phyloP scores from a whole-genome alignment of 2,888 invertebrate species.

The Gerris lacustris region DNA sequence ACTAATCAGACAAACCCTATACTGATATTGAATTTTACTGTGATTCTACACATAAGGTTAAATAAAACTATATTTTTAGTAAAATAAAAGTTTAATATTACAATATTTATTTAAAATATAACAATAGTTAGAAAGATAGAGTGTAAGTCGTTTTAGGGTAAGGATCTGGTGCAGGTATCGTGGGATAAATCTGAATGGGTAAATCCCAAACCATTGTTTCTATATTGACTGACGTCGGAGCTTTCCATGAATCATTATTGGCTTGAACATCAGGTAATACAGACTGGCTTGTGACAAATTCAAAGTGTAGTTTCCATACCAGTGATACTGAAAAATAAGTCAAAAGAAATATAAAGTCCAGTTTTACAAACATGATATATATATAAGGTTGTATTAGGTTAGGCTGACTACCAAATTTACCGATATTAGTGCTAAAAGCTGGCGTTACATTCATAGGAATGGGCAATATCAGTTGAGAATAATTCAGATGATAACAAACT shows the following conservation, averaged over 20 bases:
- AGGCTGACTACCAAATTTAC: constrained; percentile 37
- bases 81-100: no score
- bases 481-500: constrained; percentile 75
- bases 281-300: constrained; percentile 78
- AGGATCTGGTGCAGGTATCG: constrained; percentile 69
- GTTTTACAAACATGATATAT: background rate
- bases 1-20: no score
- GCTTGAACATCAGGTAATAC: constrained; percentile 50
- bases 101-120: background rate
- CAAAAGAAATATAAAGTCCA: background rate
- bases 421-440: constrained; percentile 81
- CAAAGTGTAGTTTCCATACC: constrained; percentile 91
- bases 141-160: constrained; percentile 38
- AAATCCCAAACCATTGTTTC: constrained; percentile 99
- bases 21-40: no score
- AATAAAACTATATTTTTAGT: no score
- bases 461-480: constrained; percentile 80
- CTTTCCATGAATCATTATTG: constrained; percentile 59
- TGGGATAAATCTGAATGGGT: constrained; percentile 85
- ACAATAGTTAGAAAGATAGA: background rate
- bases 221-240: constrained; percentile 73
- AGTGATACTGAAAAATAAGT: constrained; percentile 55
- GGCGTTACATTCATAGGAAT: constrained; percentile 92
- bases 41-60: no score
- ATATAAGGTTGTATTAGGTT: background rate